These are phyloP conservation scores for Dryocosmus kuriphilus DNA, from an alignment of 2,888 invertebrate genomes.

Conservation along the genomic window DNA sequence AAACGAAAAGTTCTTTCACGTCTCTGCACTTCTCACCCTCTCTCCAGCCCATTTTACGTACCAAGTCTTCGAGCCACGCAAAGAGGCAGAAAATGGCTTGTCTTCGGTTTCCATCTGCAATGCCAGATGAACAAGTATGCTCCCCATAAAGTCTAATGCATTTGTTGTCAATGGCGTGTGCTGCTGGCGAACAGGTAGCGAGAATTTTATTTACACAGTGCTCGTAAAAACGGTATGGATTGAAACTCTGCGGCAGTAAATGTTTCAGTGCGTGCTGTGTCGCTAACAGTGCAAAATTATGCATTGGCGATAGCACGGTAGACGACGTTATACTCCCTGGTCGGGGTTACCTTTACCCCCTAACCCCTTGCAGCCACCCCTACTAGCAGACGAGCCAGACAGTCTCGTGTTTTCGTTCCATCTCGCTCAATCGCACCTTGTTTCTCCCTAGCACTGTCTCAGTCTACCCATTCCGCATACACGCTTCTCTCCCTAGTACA, in stretches of 20 bases:
- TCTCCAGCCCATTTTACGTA: conserved; percentile 32
- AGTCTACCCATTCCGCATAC: conserved; percentile 18
- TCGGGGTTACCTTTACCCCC: conserved; percentile 16
- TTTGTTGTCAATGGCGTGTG: conserved; percentile 68
- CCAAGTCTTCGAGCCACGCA: conserved; percentile 28
- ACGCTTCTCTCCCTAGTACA: conserved; percentile 6
- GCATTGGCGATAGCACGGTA: conserved; percentile 60
- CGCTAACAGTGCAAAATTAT: conserved; percentile 70
- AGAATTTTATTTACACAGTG: conserved; percentile 70
- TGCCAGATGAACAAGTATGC: conserved; percentile 62
- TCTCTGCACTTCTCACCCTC: conserved; percentile 38
- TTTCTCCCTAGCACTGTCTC: conserved; percentile 10
- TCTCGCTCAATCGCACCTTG: conserved; percentile 27
- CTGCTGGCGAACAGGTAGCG: conserved; percentile 48
- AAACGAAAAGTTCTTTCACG: conserved; percentile 14
- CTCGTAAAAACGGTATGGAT: conserved; percentile 73
- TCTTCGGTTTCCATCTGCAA: conserved; percentile 67
- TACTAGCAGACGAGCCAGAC: conserved; percentile 26
- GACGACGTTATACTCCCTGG: conserved; percentile 36
- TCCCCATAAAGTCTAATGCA: conserved; percentile 73
- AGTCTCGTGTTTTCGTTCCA: conserved; percentile 31
- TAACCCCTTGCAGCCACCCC: background rate
- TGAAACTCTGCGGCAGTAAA: conserved; percentile 73
- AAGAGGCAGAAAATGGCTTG: conserved; percentile 59
- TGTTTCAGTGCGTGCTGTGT: conserved; percentile 54